phyloP scores from a whole-genome alignment of 1,140 invertebrate genomes.

The Pseudomyrmex flavicornis region DNA sequence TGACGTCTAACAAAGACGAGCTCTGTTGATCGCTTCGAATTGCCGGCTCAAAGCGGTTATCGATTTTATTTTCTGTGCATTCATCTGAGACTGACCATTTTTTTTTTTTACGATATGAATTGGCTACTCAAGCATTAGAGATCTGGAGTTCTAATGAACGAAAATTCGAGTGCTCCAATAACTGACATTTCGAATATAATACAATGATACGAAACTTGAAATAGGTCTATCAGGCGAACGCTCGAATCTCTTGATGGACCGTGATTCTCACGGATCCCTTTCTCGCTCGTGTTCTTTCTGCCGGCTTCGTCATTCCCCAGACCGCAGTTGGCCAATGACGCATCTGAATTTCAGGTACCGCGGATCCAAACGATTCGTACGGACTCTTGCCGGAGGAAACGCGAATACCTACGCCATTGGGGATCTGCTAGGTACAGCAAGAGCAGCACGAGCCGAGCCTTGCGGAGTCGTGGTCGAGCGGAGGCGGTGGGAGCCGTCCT shows the following conservation, averaged over 20 bases:
- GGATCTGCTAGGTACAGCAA: constrained; percentile 81
- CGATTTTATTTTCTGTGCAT: not conserved
- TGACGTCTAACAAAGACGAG: not conserved
- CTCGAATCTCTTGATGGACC: not conserved
- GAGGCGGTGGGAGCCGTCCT: constrained; percentile 82
- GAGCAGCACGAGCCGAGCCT: constrained; percentile 78
- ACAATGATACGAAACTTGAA: not conserved
- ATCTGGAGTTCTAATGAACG: not conserved
- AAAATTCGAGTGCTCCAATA: not conserved
- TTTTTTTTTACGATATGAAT: constrained; percentile 8
- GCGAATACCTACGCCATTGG: constrained; percentile 79
- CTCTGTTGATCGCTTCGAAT: constrained; percentile 1
- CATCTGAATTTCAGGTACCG: constrained; percentile 7
- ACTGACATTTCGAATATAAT: not conserved
- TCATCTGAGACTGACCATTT: not conserved
- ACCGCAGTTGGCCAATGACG: constrained; percentile 1
- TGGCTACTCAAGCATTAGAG: not conserved
- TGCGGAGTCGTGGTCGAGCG: constrained; percentile 77
- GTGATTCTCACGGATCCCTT: not conserved
- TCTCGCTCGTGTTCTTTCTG: not conserved
- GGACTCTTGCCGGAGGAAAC: constrained; percentile 22
- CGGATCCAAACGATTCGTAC: not conserved
- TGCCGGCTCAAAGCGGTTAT: not conserved
- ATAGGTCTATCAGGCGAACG: not conserved
- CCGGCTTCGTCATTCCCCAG: not conserved